These are phyloP conservation scores for Dynastes hyllus DNA, from an alignment of 2,888 invertebrate species.

Conservation along the genomic window DNA sequence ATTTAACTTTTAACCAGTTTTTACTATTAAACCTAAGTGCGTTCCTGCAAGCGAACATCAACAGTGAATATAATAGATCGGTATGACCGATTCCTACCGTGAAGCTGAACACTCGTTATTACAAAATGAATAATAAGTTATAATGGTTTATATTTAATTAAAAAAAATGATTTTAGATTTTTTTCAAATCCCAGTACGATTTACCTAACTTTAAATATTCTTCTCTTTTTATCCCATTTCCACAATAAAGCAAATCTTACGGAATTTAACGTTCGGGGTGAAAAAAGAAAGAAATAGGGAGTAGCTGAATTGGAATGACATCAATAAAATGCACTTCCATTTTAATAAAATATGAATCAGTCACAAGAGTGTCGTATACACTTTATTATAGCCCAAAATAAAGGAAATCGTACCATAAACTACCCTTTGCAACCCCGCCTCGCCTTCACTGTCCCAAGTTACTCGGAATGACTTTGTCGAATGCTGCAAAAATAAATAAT, in stretches of 20 bases:
- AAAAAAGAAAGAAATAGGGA: conserved; percentile 47
- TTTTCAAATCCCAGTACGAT: too few species aligned
- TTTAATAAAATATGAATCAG: conserved; percentile 67
- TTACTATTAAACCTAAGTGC: too few species aligned
- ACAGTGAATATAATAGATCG: too few species aligned
- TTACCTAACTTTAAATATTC: not conserved
- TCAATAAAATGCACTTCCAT: conserved; percentile 62
- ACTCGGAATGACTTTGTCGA: conserved; percentile 31
- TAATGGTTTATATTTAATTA: too few species aligned
- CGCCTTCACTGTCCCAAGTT: not conserved
- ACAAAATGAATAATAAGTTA: too few species aligned
- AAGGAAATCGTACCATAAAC: conserved; percentile 65
- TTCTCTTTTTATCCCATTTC: not conserved
- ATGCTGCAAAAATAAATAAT: conserved; percentile 64
- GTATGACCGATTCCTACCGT: too few species aligned
- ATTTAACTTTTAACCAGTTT: too few species aligned
- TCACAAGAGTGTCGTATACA: conserved; percentile 65
- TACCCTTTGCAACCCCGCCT: conserved; percentile 31
- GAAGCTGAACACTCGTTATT: too few species aligned
- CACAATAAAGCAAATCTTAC: conserved; percentile 16
- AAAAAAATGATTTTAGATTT: too few species aligned
- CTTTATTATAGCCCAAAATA: conserved; percentile 66
- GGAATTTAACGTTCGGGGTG: conserved; percentile 50
- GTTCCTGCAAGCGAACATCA: too few species aligned
- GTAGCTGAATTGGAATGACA: conserved; percentile 55